Evolutionary conservation across 2,113 vertebrate species (phyloP), one percentile per base, ranked within the genome.

Genomic region (Hassar affinis): DNA sequence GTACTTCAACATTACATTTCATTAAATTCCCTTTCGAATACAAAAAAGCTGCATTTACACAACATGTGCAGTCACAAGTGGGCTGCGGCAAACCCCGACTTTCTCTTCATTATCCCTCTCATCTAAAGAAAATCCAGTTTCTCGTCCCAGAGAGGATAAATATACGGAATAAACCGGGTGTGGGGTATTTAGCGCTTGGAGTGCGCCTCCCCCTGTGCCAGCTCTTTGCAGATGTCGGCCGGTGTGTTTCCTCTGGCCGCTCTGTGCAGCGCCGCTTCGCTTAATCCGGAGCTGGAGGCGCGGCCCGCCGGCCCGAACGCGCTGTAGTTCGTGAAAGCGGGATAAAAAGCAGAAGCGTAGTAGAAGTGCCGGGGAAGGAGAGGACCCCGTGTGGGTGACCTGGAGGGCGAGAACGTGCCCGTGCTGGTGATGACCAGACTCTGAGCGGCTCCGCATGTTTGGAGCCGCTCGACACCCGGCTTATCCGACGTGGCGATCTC

Each of bases 401-500:
- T 93, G 20, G 92, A 85, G 14, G 93, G 93, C 30, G 94, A 91
- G 1, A 91, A 91, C 8, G 92, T 89, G 59, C 89, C 84, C 78
- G 88, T 87, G 79, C 85, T 86, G 86, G 88, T 91, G 22, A 86
- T 81, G 18, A 69, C 30, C 47, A 90, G 77, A 87, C 89, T 88
- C 25, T 88, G 87, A 25, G 87, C 91, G 25, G 88, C 87, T 20
- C 89, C 89, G 18, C 88, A 78, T 47, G 88, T 86, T 77, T 90
- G 91, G 5, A 87, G 80, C 0, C 66, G 59, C 51, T 93, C 92
- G 33, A 30, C 88, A 81, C 84, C 89, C 85, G 94, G 94, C 89
- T 94, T 96, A 83, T 89, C 96, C 89, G 94, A 97, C 4, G 96
- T 97, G 86, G 96, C 96, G 69, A 98, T 97, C 92, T 98, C 96